Evolutionary conservation across 92 coral and sea anemone species (phyloP), one percentile per base, ranked within the genome.

Genomic region (Pocillopora grandis): DNA sequence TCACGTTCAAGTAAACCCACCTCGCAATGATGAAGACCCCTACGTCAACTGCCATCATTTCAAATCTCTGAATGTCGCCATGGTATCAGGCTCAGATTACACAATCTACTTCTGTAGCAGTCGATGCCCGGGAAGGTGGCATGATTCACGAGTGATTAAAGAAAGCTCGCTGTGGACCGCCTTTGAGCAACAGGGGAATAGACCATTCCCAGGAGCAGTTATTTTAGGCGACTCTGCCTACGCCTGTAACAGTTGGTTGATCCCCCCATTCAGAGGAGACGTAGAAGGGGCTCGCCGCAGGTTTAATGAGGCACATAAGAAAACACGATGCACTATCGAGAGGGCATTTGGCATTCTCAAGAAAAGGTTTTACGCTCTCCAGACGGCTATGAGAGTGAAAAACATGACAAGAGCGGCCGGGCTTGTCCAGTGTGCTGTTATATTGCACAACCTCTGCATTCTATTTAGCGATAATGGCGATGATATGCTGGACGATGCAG

Each of bases 211-310:
- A 27, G 31, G 31, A 27, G 1, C 31, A 27, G 31, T 27, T 27
- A 27, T 27, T 27, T 27, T 27, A 27, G 31, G 31, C 31, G 31
- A 27, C 31, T 27, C 31, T 27, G 31, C 31, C 31, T 27, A 27
- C 31, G 31, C 31, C 31, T 27, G 31, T 27, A 84, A 56, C 66
- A 61, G 76, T 42, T 84, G 81, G 76, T 48, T 65, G 75, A 84
- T 76, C 81, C 87, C 83, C 82, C 82, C 82, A 15, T 85, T 85
- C 88, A 85, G 88, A 77, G 83, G 78, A 77, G 83, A 85, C 27
- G 88, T 85, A 58, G 83, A 69, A 80, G 88, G 78, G 75, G 78
- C 65, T 64, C 63, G 83, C 59, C 63, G 12, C 49, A 77, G 66
- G 83, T 85, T 84, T 76, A 84, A 76, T 72, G 13, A 76, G 78